phyloP scores from a whole-genome alignment of 1,140 invertebrate genomes.

The Nephila pilipes region DNA sequence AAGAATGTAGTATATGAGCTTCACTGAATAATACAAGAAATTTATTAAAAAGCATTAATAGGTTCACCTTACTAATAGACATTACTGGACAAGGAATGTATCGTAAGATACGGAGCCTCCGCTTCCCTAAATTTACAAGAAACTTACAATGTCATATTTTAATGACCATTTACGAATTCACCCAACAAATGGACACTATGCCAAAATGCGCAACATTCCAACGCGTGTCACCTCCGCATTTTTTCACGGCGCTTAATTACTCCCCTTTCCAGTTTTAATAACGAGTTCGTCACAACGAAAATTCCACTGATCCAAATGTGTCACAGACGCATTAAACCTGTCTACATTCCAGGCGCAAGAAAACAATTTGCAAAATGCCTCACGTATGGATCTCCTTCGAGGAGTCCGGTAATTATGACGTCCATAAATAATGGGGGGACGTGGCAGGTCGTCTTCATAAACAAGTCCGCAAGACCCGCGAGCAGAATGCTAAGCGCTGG shows the following conservation, averaged over 20 bases:
- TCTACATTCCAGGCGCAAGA: neutral
- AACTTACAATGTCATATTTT: no score
- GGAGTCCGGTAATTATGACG: slow-evolving; percentile 14
- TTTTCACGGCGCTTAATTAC: neutral
- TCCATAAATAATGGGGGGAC: slow-evolving; percentile 25
- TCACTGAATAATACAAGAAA: no score
- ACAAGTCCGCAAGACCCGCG: neutral
- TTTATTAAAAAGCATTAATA: no score
- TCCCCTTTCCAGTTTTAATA: neutral
- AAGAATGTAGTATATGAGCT: no score
- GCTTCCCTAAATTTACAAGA: no score
- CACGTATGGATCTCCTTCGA: neutral
- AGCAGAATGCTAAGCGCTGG: neutral
- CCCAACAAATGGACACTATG: no score
- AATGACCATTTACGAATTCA: no score
- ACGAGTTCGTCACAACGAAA: neutral
- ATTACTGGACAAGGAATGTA: no score
- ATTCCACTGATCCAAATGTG: neutral
- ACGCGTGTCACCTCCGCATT: neutral
- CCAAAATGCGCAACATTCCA: no score
- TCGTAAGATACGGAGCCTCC: no score
- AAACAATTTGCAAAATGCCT: slow-evolving; percentile 9
- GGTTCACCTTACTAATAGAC: no score
- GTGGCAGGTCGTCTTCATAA: neutral
- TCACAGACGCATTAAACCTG: neutral